A percentile compares a stretch with the other conserved stretches of the same genome.
Conservation (phyloP, 2,797 vertebrate genomes). For the Dipus sagitta region DNA sequence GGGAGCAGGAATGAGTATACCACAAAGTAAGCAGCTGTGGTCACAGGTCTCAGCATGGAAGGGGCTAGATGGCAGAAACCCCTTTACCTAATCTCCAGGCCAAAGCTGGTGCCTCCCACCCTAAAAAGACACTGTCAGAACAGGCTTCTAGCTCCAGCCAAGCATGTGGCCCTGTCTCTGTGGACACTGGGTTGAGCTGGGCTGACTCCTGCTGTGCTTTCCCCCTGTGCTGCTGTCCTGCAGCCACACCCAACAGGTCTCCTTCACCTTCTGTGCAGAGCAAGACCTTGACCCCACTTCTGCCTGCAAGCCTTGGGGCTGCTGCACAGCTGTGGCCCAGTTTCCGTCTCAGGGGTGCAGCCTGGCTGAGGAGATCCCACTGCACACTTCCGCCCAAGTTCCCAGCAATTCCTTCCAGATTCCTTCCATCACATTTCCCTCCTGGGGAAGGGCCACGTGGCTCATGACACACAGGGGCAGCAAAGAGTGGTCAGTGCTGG, state of each 20-base stretch:
- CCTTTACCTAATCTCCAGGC: not conserved
- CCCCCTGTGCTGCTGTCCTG: accelerated
- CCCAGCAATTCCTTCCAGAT: too few relatives aligned
- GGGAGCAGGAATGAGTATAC: too few relatives aligned
- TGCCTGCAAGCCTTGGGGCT: not conserved
- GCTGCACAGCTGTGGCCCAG: not conserved
- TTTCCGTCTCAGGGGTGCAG: not conserved
- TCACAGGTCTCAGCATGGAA: accelerated
- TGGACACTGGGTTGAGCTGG: not conserved
- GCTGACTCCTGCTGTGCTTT: too few relatives aligned
- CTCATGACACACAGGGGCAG: not conserved
- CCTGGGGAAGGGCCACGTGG: not conserved
- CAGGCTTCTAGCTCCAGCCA: not conserved
- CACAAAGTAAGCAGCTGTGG: accelerated
- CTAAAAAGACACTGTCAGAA: accelerated
- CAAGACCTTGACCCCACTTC: not conserved
- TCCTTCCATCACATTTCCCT: not conserved
- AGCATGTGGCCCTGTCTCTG: not conserved
- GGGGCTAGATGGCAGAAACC: not conserved
- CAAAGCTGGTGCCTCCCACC: not conserved
- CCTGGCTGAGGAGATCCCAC: not conserved
- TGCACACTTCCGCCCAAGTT: too few relatives aligned
- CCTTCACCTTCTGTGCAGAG: too few relatives aligned
- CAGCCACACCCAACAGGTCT: not conserved
- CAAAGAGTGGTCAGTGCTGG: not conserved